Conservation (phyloP, 2,888 invertebrate genomes). For the Eilema caniola region DNA sequence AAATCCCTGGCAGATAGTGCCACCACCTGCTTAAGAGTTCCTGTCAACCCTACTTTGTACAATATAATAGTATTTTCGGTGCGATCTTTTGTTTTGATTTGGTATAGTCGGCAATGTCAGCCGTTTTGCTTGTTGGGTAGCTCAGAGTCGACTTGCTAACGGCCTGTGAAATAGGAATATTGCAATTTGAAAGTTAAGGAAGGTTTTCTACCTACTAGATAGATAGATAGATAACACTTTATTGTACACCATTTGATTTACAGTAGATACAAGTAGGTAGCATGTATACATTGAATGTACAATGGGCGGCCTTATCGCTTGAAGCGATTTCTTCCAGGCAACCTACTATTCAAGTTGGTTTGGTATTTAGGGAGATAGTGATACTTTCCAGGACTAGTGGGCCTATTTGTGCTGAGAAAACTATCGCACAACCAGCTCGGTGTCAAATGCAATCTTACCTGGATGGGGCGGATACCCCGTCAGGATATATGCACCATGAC, state of each 20-base stretch:
- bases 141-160: background rate
- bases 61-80: background rate
- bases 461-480: too few relatives aligned
- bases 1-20: slow-evolving; percentile 2
- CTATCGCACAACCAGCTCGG: background rate
- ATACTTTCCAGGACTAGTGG: background rate
- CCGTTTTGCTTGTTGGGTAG: background rate
- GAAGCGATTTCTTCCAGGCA: too few relatives aligned
- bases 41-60: background rate
- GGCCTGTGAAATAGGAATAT: background rate
- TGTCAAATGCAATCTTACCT: background rate
- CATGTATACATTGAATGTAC: too few relatives aligned
- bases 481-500: too few relatives aligned
- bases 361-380: background rate
- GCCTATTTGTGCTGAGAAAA: background rate
- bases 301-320: too few relatives aligned
- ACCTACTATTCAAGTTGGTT: too few relatives aligned
- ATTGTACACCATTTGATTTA: too few relatives aligned
- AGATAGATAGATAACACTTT: too few relatives aligned
- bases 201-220: background rate
- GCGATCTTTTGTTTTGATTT: background rate
- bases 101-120: background rate
- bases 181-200: too few relatives aligned
- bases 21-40: background rate
- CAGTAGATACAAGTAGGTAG: too few relatives aligned